Evolutionary conservation across 2,797 vertebrate genomes (phyloP), one percentile per base, ranked within the genome.

Genomic region (Notamacropus eugenii): DNA sequence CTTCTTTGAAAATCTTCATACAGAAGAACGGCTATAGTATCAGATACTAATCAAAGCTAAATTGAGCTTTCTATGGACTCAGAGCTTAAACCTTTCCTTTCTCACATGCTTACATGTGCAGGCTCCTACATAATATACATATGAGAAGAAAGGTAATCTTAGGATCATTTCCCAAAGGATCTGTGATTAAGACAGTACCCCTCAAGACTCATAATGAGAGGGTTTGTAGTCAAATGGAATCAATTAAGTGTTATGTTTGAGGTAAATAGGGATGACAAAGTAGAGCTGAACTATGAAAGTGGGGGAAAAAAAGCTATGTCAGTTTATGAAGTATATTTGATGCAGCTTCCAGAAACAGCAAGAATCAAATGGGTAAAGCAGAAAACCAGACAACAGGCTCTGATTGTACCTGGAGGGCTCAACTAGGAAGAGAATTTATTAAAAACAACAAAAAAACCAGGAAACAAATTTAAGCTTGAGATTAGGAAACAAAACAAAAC

Each of bases 1-100:
- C 55, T 96, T 93, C 74, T 95, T 94, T 95, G 67, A 96, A 95
- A 96, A 95, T 94, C 1, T 56, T 91, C 95, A 54, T 8, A 55
- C 57, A 3, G 95, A 59, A 92, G 59, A 54, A 90, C 55, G 87
- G 16, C 91, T 92, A 11, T 92, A 57, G 95, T 93, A 95, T 91
- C 90, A 95, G 94, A 93, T 82, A 57, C 94, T 92, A 93, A 40
- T 16, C 34, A 92, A 82, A 93, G 92, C 11, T 40, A 95, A 55
- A 90, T 95, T 94, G 95, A 93, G 55, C 94, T 96, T 92, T 58
- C 55, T 92, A 90, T 55, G 22, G 6, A 13, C 40, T 59, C 92
- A 0, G 54, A 91, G 57, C 67, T 97, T 16, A 55, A 12, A 14
- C 54, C 2, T 93, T 19, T 93, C n/a, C 67, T 93, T 93, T 94